A percentile compares a stretch with the other conserved stretches of the same genome.
These are phyloP conservation scores for Masticophis lateralis DNA, from an alignment of 2,797 vertebrate genomes.

Conservation along the genomic window DNA sequence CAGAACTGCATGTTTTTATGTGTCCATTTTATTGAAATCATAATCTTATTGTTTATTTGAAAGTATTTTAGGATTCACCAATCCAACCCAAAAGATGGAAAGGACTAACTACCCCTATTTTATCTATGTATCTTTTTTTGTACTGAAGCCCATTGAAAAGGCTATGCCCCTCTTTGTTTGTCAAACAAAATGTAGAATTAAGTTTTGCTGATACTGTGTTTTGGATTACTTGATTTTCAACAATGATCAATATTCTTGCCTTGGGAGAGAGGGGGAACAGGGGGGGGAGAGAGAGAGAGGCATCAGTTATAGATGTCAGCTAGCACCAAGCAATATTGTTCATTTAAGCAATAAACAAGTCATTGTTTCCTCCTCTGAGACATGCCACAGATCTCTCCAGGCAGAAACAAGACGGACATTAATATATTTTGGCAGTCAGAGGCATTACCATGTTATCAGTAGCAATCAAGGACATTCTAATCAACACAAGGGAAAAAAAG, in stretches of 20 bases:
- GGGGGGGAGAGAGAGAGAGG: not conserved
- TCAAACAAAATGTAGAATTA: constrained; percentile 8
- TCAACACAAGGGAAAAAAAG: not conserved
- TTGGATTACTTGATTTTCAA: not conserved
- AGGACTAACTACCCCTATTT: not conserved
- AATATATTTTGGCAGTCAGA: constrained; percentile 8
- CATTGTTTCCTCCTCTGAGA: constrained; percentile 21
- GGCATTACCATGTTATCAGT: not conserved
- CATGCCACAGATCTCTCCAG: constrained; percentile 1
- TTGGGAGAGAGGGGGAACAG: not conserved
- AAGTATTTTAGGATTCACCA: not conserved
- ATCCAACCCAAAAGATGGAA: not conserved
- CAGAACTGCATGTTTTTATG: not conserved
- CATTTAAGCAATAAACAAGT: constrained; percentile 25
- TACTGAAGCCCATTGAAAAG: constrained; percentile 22
- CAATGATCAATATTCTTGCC: constrained; percentile 20
- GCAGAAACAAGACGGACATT: not conserved
- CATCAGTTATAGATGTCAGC: not conserved
- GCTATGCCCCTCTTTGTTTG: constrained; percentile 15
- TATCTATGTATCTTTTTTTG: not conserved
- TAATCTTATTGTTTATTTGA: not conserved
- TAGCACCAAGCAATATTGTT: constrained; percentile 27
- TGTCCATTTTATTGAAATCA: not conserved
- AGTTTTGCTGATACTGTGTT: not conserved
- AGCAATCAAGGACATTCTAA: constrained; percentile 6